A percentile compares a stretch with the other conserved stretches of the same genome.
Evolutionary conservation across 2,888 invertebrate species (phyloP).

Genomic region (Cheilosia grossa): DNA sequence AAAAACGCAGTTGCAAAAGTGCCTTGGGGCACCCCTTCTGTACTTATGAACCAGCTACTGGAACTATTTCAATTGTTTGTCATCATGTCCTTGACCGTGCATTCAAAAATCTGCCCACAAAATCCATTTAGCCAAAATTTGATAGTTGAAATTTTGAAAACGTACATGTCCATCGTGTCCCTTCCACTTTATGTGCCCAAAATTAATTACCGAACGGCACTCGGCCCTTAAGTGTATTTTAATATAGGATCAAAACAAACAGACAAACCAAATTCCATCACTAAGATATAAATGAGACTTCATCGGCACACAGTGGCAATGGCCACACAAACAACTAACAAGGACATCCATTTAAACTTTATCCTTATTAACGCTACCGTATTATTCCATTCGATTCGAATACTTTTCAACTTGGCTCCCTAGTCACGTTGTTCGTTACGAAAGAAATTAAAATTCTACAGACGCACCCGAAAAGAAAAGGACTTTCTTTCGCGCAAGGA

Average conservation of each 20-base stretch:
- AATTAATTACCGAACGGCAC: neutral
- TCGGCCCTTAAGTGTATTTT: conserved; percentile 2
- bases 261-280: conserved; percentile 22
- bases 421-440: conserved; percentile 70
- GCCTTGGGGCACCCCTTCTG: too few species aligned
- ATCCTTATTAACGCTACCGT: conserved; percentile 68
- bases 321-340: conserved; percentile 62
- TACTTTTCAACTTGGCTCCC: conserved; percentile 56
- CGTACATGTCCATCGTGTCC: neutral
- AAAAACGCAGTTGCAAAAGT: too few species aligned
- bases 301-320: conserved; percentile 24
- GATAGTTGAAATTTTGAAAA: too few species aligned
- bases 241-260: conserved; percentile 5
- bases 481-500: conserved; percentile 1
- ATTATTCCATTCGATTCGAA: conserved; percentile 59
- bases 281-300: conserved; percentile 49
- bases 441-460: conserved; percentile 72
- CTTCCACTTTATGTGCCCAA: neutral
- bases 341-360: conserved; percentile 70
- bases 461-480: conserved; percentile 58
- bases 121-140: too few species aligned
- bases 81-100: too few species aligned
- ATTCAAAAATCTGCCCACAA: too few species aligned
- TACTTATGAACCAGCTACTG: too few species aligned
- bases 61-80: too few species aligned